These are phyloP conservation scores for Xestobium rufovillosum DNA, from an alignment of 2,888 invertebrate genomes.

Conservation along the genomic window DNA sequence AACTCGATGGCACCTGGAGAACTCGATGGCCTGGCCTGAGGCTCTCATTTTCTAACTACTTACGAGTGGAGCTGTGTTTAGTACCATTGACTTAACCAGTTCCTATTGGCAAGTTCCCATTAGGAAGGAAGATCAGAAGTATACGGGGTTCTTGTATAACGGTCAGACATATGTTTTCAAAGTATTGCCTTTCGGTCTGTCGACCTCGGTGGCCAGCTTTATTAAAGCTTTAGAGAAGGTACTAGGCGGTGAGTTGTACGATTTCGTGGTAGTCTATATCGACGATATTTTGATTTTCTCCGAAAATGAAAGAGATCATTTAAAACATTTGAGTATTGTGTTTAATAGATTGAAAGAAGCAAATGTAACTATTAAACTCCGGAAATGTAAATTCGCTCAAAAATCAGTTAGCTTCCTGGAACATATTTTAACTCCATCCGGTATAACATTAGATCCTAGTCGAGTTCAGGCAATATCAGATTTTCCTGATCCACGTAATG, in stretches of 20 bases:
- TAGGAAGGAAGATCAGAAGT: background rate
- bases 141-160: background rate
- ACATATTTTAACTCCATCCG: background rate
- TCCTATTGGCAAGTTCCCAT: too few relatives aligned
- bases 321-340: background rate
- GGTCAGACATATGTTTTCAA: conserved; percentile 1
- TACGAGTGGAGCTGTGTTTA: too few relatives aligned
- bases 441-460: conserved; percentile 13
- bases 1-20: too few relatives aligned
- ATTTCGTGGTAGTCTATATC: too few relatives aligned
- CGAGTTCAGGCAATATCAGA: conserved; percentile 22
- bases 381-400: conserved; percentile 2
- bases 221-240: background rate
- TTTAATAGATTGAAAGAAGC: background rate
- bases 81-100: conserved; percentile 8
- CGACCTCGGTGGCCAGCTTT: background rate
- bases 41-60: too few relatives aligned
- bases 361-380: too few relatives aligned
- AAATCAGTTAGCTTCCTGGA: background rate
- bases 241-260: background rate
- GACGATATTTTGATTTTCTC: background rate
- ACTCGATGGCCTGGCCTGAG: too few relatives aligned
- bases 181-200: conserved; percentile 1
- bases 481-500: conserved; percentile 23
- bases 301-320: conserved; percentile 1